Conservation (phyloP, 2,888 invertebrate species). For the Dione vanillae region DNA sequence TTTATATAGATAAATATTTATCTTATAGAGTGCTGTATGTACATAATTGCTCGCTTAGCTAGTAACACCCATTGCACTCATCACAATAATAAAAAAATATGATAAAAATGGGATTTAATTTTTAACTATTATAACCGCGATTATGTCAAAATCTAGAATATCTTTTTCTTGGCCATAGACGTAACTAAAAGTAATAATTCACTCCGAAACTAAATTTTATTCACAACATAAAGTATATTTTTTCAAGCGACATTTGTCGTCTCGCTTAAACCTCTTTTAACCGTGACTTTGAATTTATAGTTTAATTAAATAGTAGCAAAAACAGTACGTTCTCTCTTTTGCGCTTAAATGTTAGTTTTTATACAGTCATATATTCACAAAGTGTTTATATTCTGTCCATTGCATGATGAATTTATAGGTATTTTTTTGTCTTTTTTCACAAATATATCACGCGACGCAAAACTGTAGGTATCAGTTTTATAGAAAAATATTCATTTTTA, state of each 20-base stretch:
- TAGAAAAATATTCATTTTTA: slow-evolving; percentile 48
- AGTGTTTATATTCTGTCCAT: slow-evolving; percentile 54
- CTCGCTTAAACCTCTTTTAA: slow-evolving; percentile 54
- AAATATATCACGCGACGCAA: slow-evolving; percentile 62
- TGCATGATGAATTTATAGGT: slow-evolving; percentile 62
- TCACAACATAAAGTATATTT: slow-evolving; percentile 58
- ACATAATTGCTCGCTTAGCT: no score
- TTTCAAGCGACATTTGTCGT: slow-evolving; percentile 41
- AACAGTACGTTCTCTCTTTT: slow-evolving; percentile 69
- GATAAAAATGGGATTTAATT: no score
- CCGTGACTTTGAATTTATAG: slow-evolving; percentile 71
- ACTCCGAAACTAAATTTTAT: slow-evolving; percentile 67
- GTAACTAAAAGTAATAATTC: slow-evolving; percentile 32
- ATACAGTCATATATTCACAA: slow-evolving; percentile 59
- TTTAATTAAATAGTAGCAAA: slow-evolving; percentile 82
- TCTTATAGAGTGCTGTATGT: no score
- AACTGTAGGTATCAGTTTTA: slow-evolving; percentile 66
- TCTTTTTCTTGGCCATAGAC: no score
- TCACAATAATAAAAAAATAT: no score
- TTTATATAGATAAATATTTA: no score
- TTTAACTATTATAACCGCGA: no score
- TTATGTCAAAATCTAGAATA: no score
- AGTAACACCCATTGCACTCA: no score
- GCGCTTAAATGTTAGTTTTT: slow-evolving; percentile 68
- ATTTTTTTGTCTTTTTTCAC: slow-evolving; percentile 68